Base-by-base conservation (phyloP, 1,140 invertebrate genomes). In the Trachymyrmex cornetzi region DNA sequence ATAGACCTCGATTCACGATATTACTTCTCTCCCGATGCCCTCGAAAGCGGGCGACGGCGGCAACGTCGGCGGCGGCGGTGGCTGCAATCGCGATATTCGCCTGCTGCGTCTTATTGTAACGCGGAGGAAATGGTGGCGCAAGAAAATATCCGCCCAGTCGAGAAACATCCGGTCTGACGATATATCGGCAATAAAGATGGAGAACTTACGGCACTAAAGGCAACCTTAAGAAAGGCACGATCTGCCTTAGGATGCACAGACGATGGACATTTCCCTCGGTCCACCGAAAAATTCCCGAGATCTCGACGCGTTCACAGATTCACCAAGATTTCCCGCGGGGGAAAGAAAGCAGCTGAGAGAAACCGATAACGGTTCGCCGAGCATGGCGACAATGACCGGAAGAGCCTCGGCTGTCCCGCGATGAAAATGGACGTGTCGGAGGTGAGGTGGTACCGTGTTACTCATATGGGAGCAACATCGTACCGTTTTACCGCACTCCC, bases 311-410 rank as follows among this genome's bases (percentile, higher is more conserved):
- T 87, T 75, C 34, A 14, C 24, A 11, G 53, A 44, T 44, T 59
- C 71, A 14, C 50, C n/a, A 53, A 30, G 55, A 88, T 89, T 86
- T 77, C 72, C 34, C 71, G 30, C 67, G 67, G n/a, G 44, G 19
- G 16, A 9, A 24, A 77, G 81, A 77, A 89, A 87, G 89, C 34
- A 16, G 71, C 11, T 38, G 84, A 71, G 81, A 69, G 69, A 85
- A 77, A 79, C 69, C 66, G 87, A 89, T 91, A 89, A 85, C 77
- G 87, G 86, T 82, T 24, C 57, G 74, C 11, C 74, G 79, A 89
- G 75, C 88, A 59, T 57, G 63, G 88, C 79, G 87, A 86, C 77
- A 88, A 91, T 90, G 69, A 90, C 87, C 82, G 85, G 88, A 92
- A 91, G 86, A 71, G 30, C 30, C 24, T n/a, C 72, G 63, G 27